Conservation (phyloP, 2,797 vertebrate species). For the Sternotherus odoratus region DNA sequence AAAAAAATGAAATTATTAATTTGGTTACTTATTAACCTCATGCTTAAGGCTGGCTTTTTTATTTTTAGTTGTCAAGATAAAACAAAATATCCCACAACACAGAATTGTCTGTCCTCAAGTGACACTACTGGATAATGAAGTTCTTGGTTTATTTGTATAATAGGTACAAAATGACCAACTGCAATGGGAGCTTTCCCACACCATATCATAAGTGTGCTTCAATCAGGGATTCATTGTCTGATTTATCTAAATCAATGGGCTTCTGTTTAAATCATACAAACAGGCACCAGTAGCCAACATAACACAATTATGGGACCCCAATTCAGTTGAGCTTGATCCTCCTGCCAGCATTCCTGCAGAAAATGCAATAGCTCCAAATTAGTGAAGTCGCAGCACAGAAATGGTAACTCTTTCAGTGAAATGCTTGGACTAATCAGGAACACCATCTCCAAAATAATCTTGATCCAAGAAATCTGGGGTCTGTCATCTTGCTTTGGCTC, state of each 20-base stretch:
- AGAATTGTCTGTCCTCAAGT: rapidly evolving
- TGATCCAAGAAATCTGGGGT: neutral
- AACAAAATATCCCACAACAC: neutral
- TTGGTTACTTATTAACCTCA: neutral
- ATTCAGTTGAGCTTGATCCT: neutral
- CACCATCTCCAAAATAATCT: neutral
- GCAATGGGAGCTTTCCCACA: neutral
- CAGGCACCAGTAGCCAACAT: neutral
- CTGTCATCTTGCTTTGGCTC: neutral
- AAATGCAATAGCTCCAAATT: neutral
- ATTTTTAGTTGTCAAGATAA: neutral
- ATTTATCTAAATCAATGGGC: neutral
- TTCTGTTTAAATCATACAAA: neutral
- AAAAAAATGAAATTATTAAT: conserved; percentile 12
- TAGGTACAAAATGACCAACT: neutral
- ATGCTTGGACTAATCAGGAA: neutral
- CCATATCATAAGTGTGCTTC: neutral
- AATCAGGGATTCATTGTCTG: neutral
- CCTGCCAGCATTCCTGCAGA: neutral
- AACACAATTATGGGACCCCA: neutral
- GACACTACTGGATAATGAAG: neutral
- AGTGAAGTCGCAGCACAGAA: neutral
- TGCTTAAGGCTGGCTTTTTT: neutral
- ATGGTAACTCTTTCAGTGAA: neutral
- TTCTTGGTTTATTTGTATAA: neutral